Conservation (phyloP, 2,888 invertebrate species). For the Liodrosophila aerea region DNA sequence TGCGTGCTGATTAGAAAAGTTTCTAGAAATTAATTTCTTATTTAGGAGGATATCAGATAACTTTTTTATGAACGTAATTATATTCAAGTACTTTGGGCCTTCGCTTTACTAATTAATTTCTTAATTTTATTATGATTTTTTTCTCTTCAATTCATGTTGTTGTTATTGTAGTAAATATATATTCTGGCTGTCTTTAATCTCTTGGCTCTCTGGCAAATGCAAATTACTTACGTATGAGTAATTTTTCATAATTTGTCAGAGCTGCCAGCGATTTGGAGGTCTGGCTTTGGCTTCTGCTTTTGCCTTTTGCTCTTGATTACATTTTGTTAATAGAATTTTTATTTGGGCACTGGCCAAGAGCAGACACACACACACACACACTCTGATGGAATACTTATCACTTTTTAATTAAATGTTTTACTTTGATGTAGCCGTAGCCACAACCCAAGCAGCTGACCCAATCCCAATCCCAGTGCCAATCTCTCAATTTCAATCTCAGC, state of each 20-base stretch:
- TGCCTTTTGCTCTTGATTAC: slow-evolving; percentile 55
- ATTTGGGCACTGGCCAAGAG: slow-evolving; percentile 44
- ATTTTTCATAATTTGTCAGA: slow-evolving; percentile 62
- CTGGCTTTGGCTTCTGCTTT: slow-evolving; percentile 34
- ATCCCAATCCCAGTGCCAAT: too few species aligned
- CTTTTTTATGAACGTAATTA: too few species aligned
- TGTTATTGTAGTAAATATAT: not conserved
- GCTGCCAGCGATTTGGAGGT: not conserved
- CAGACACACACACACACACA: slow-evolving; percentile 17
- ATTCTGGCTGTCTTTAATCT: slow-evolving; percentile 39
- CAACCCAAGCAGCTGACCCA: too few species aligned
- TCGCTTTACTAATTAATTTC: slow-evolving; percentile 11
- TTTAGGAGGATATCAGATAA: too few species aligned
- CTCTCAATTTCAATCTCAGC: not conserved
- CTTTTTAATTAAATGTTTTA: slow-evolving; percentile 71
- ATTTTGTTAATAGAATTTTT: slow-evolving; percentile 64
- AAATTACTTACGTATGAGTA: slow-evolving; percentile 71
- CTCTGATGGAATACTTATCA: slow-evolving; percentile 58
- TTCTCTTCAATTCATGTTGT: not conserved
- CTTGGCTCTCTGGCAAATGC: slow-evolving; percentile 37
- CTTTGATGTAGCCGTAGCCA: slow-evolving; percentile 62
- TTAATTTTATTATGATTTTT: not conserved
- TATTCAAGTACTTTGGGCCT: slow-evolving; percentile 5
- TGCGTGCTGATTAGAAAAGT: too few species aligned
- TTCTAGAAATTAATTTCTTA: too few species aligned